A percentile compares a stretch with the other conserved stretches of the same genome.
Evolutionary conservation across 2,113 vertebrate genomes (phyloP).

Genomic region (Paradoxurus hermaphroditus): DNA sequence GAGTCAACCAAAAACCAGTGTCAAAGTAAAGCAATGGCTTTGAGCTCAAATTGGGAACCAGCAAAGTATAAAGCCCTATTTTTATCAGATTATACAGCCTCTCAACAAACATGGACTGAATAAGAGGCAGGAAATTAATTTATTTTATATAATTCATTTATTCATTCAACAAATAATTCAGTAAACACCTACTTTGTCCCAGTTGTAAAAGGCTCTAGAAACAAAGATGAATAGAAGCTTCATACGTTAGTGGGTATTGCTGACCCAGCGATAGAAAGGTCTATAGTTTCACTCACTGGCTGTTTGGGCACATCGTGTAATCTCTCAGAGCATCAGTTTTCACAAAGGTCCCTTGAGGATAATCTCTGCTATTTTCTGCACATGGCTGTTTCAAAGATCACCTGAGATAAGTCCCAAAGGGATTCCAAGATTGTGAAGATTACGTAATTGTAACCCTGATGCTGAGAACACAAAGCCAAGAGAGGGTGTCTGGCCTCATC

Average conservation of each 20-base stretch:
- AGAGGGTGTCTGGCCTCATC: not conserved
- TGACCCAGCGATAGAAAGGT: not conserved
- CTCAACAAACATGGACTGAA: not conserved
- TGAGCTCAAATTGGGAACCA: not conserved
- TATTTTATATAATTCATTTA: not conserved
- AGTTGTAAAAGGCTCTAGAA: not conserved
- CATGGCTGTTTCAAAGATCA: not conserved
- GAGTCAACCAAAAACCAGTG: not conserved
- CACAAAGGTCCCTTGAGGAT: not conserved
- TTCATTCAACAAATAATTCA: not conserved
- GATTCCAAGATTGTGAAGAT: not conserved
- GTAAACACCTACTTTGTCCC: not conserved
- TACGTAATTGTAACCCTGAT: not conserved
- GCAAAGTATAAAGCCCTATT: not conserved
- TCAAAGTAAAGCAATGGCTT: not conserved
- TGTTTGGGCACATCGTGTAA: not conserved
- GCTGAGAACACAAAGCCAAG: not conserved
- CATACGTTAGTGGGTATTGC: not conserved
- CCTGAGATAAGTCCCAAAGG: not conserved
- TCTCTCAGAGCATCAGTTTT: not conserved
- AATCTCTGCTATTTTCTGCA: not conserved
- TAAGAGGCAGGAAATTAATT: not conserved
- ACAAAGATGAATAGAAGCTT: not conserved
- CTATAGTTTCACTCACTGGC: not conserved
- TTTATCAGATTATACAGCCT: not conserved